phyloP scores from a whole-genome alignment of 2,888 invertebrate species.

The Chrysolina haemoptera region DNA sequence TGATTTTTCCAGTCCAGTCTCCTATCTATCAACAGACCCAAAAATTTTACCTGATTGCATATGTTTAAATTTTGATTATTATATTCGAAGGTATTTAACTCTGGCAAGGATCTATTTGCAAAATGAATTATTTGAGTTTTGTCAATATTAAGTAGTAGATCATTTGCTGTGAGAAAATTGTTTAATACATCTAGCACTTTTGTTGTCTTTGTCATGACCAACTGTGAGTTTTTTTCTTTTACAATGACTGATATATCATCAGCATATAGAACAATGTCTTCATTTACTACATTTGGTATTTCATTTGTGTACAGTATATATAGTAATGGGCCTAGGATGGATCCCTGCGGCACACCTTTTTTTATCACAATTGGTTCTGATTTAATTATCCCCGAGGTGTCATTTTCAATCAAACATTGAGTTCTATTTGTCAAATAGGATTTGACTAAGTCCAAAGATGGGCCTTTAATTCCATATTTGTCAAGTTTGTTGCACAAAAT shows the following conservation, averaged over 20 bases:
- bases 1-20: not conserved
- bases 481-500: not conserved
- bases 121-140: no score
- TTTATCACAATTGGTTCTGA: not conserved
- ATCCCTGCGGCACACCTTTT: not conserved
- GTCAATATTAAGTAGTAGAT: no score
- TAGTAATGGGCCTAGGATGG: no score
- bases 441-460: not conserved
- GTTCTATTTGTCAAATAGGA: not conserved
- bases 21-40: not conserved
- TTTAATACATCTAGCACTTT: no score
- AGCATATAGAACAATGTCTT: no score
- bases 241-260: not conserved
- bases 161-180: no score
- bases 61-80: not conserved
- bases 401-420: not conserved
- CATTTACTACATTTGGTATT: no score
- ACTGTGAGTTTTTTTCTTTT: no score
- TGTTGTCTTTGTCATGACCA: no score
- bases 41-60: no score
- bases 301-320: no score
- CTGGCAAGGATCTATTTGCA: no score
- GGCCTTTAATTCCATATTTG: not conserved
- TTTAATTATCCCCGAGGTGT: not conserved
- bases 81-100: not conserved